Percentiles rank a stretch among this genome's conserved stretches.
Evolutionary conservation across 1,140 invertebrate species (phyloP).

Genomic region (Caligus rogercresseyi): DNA sequence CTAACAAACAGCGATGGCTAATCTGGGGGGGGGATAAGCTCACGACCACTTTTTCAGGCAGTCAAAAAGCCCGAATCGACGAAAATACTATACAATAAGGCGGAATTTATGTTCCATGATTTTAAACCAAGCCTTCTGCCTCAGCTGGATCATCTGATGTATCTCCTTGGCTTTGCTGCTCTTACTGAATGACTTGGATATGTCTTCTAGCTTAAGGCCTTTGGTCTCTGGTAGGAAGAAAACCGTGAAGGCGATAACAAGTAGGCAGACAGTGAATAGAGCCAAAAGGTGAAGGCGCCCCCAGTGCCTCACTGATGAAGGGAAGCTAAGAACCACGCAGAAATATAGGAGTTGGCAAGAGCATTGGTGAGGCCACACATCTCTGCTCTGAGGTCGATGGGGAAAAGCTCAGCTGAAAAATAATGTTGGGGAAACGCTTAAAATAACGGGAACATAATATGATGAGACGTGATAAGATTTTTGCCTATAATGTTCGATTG

Average conservation of each 20-base stretch:
- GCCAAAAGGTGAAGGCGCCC: conserved; percentile 1
- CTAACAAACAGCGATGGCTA: no score
- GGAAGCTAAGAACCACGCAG: not conserved
- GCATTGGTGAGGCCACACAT: conserved; percentile 4
- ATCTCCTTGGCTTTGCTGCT: not conserved
- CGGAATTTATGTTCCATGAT: no score
- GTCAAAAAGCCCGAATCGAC: no score
- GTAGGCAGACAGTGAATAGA: not conserved
- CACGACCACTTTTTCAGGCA: no score
- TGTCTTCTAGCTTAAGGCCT: conserved; percentile 5
- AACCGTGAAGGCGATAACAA: not conserved
- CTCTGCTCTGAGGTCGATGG: not conserved
- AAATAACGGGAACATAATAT: no score
- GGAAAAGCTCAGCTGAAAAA: conserved; percentile 5
- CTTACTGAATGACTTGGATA: not conserved
- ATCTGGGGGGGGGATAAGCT: no score
- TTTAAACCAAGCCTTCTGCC: no score
- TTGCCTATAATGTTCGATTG: no score
- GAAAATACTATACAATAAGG: no score
- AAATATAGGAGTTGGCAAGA: conserved; percentile 3
- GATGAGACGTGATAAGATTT: no score
- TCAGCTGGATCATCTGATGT: no score
- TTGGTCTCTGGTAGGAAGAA: conserved; percentile 9
- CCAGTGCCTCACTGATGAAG: not conserved
- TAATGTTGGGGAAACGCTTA: not conserved